Percentiles rank a stretch among this genome's conserved stretches.
Evolutionary conservation across 2,888 invertebrate species (phyloP).

Genomic region (Camptogramma bilineatum): DNA sequence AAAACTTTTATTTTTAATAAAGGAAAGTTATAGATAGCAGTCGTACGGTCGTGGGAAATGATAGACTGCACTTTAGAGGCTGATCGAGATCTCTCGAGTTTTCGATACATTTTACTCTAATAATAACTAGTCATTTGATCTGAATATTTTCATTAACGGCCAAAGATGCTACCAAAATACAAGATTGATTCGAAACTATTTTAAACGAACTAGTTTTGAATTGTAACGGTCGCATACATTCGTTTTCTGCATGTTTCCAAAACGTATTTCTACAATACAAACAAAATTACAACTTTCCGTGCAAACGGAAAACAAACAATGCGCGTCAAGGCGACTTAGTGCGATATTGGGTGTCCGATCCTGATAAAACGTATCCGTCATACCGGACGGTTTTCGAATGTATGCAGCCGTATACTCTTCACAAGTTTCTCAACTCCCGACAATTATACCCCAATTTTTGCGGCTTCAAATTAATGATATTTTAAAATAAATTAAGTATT

Average conservation of each 20-base stretch:
- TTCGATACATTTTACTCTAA: constrained; percentile 37
- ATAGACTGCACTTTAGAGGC: constrained; percentile 27
- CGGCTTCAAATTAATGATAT: neutral
- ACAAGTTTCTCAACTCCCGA: neutral
- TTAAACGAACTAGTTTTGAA: neutral
- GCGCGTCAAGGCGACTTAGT: no score
- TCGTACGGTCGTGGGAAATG: constrained; percentile 14
- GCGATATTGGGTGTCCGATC: no score
- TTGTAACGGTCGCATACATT: neutral
- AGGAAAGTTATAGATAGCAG: constrained; percentile 1
- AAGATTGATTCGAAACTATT: neutral
- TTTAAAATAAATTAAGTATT: neutral
- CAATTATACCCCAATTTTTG: neutral
- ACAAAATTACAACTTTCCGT: no score
- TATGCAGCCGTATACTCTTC: neutral
- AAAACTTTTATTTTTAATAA: constrained; percentile 4
- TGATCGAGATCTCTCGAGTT: constrained; percentile 18
- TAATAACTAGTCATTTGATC: constrained; percentile 4
- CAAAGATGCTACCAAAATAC: neutral
- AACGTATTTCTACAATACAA: neutral
- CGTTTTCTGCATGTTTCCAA: neutral
- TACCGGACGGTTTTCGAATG: neutral
- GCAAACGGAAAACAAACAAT: no score
- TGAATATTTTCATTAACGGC: neutral
- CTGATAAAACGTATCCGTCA: no score